Percentiles rank a stretch among this genome's conserved stretches.
These are phyloP conservation scores for Megamerina dolium DNA, from an alignment of 2,888 invertebrate species.

Conservation along the genomic window DNA sequence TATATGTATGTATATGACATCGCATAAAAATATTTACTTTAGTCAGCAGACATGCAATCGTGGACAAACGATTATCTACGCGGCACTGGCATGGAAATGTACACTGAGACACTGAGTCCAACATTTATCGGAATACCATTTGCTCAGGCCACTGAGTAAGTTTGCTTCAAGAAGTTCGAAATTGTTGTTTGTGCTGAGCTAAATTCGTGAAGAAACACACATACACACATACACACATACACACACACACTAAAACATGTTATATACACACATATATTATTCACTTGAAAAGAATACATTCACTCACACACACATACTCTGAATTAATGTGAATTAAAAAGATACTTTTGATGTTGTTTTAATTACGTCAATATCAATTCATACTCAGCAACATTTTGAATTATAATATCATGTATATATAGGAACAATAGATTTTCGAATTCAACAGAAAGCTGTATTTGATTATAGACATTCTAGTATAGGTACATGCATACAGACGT, in stretches of 20 bases:
- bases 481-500: too few species aligned
- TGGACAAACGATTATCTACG: constrained; percentile 99
- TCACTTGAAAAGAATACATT: too few species aligned
- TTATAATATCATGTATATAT: too few species aligned
- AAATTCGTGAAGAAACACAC: background rate
- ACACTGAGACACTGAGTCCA: constrained; percentile 96
- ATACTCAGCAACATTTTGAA: too few species aligned
- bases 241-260: constrained; percentile 3
- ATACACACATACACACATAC: constrained; percentile 3
- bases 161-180: constrained; percentile 42
- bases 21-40: constrained; percentile 22
- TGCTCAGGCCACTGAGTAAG: constrained; percentile 98
- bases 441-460: too few species aligned
- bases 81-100: constrained; percentile 99
- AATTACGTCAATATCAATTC: too few species aligned
- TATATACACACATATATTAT: too few species aligned
- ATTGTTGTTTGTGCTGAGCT: background rate
- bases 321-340: too few species aligned
- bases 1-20: background rate
- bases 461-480: too few species aligned
- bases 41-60: constrained; percentile 94
- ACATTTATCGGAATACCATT: constrained; percentile 98
- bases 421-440: too few species aligned
- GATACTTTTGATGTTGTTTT: too few species aligned
- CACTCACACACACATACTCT: too few species aligned